Evolutionary conservation across 2,113 vertebrate genomes (phyloP).

Genomic region (Theristicus caerulescens): DNA sequence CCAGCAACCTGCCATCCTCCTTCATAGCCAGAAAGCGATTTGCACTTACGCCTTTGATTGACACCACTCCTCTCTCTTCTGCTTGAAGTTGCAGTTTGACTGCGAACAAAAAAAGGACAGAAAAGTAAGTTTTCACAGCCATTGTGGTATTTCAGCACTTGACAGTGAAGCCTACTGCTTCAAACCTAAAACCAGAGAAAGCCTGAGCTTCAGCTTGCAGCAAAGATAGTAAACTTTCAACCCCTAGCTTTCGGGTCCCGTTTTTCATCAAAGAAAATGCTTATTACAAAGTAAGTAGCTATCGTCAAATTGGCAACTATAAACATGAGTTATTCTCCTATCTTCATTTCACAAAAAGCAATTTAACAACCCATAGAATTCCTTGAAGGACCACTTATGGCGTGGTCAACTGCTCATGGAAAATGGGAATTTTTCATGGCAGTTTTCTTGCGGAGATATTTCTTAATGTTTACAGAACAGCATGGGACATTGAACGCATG

Average conservation of each 20-base stretch:
- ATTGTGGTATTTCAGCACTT: background rate
- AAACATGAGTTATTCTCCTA: background rate
- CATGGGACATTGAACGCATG: accelerated
- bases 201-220: background rate
- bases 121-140: background rate
- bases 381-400: background rate
- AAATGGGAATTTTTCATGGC: background rate
- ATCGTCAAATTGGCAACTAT: accelerated
- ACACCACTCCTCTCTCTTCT: slow-evolving; percentile 90
- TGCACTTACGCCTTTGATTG: slow-evolving; percentile 91
- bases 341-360: background rate
- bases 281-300: background rate
- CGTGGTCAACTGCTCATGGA: accelerated
- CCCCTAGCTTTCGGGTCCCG: background rate
- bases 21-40: slow-evolving; percentile 97
- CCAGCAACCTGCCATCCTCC: slow-evolving; percentile 89
- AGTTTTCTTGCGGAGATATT: background rate
- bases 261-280: background rate
- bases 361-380: background rate
- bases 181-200: background rate
- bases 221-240: background rate
- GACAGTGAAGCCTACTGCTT: background rate
- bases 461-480: background rate
- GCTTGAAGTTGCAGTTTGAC: slow-evolving; percentile 96
- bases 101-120: slow-evolving; percentile 37